Evolutionary conservation across 2,113 vertebrate genomes (phyloP), one percentile per base, ranked within the genome.

Genomic region (Gnathonemus longibarbis): DNA sequence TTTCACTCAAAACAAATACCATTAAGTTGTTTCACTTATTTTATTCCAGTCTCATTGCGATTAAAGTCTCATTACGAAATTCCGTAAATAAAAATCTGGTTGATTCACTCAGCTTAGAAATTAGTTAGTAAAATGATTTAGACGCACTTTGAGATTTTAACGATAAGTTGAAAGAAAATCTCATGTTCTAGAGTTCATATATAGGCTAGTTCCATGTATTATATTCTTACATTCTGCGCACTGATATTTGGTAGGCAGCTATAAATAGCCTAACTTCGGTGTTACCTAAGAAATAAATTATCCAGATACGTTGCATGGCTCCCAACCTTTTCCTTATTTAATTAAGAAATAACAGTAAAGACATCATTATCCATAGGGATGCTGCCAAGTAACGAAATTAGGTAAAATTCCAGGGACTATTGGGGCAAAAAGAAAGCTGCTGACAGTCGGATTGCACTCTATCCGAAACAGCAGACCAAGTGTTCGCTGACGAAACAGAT

Each of bases 391-490:
- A 88, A 90, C 42, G 45, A 86, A 85, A 85, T 58, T 58, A 17
- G 35, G 90, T 45, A 66, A 91, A 88, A 91, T 89, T 62, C 80
- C 88, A 85, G 35, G n/a, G 52, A 48, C 15, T 50, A 86, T 3
- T 45, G 56, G 13, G 17, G 46, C 87, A 83, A 89, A 48, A 74
- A 53, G 48, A 91, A 91, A 91, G 90, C 90, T 89, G 90, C 90
- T 89, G 80, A 89, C 90, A 70, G 31, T 58, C 53, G 74, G 31
- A 89, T 89, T 58, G 50, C 39, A 80, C 5, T 50, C 24, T 84
- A 88, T 83, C 70, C 48, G 87, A 90, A 88, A 90, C 90, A 88
- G 50, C 90, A 89, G 42, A 62, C 87, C 90, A 49, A 62, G 42
- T 42, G 87, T 27, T 50, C 35, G 11, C 74, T 42, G 31, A 45